Evolutionary conservation across 2,113 vertebrate genomes (phyloP), one percentile per base, ranked within the genome.

Genomic region (Actenoides hombroni): DNA sequence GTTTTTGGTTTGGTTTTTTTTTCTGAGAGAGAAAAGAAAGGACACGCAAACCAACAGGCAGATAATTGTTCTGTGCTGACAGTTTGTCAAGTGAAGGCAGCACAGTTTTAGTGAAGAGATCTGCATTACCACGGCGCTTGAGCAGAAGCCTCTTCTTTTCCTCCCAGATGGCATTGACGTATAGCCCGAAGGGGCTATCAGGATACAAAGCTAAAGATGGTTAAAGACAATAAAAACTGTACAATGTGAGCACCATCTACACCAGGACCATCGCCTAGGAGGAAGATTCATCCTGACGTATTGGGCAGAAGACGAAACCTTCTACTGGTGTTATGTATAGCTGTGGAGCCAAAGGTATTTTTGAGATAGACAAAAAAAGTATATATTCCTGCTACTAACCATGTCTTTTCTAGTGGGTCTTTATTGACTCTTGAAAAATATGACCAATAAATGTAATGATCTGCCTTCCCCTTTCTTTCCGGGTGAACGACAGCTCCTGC

Each of bases 201-300:
- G 88, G 80, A 91, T 87, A 84, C 85, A 92, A 93, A 97, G 91
- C 83, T 94, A 94, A 96, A 90, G 90, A 90, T 78, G 95, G 88
- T 94, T 92, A 97, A 96, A 96, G 95, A 96, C 91, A 82, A 96
- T 93, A 92, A 95, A 96, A 96, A 90, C 92, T 76, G 83, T 70
- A 92, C 90, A 76, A 68, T 61, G 54, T 54, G 89, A 95, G 84
- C 73, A 35, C 86, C 60, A 29, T 92, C 89, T 71, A 79, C 61
- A 80, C 83, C 71, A 85, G 56, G 48, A 88, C 67, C 69, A 28
- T 95, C 86, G 48, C 49, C 61, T 23, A 42, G 60, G 64, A 89
- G 56, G 54, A 86, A 86, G 67, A 94, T 92, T 93, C 56, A 68
- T 90, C 74, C 63, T 97, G 96, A 92, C 65, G 0, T 61, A 35